A percentile compares a stretch with the other conserved stretches of the same genome.
These are phyloP conservation scores for Orgyia antiqua DNA, from an alignment of 2,888 invertebrate species.

Conservation along the genomic window DNA sequence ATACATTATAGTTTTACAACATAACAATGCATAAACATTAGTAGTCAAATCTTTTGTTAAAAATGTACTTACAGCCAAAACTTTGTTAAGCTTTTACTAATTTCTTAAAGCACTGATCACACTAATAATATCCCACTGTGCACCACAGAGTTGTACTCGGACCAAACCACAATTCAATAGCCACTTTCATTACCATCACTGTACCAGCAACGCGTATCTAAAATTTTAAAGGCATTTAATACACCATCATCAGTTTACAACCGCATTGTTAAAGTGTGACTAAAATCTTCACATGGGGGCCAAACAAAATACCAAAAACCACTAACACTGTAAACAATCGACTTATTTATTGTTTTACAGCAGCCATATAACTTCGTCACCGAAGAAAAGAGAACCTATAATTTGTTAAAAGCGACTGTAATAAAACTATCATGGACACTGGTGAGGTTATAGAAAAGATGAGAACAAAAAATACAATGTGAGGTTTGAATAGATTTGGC, in stretches of 20 bases:
- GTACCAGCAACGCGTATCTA: constrained; percentile 37
- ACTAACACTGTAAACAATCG: constrained; percentile 64
- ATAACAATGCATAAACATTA: constrained; percentile 21
- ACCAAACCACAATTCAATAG: constrained; percentile 35
- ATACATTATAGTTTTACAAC: constrained; percentile 14
- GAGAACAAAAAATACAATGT: constrained; percentile 43
- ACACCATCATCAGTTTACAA: constrained; percentile 54
- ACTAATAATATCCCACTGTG: constrained; percentile 41
- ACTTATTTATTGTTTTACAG: constrained; percentile 73
- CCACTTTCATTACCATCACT: constrained; percentile 40
- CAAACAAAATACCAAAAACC: constrained; percentile 38
- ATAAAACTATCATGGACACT: constrained; percentile 70
- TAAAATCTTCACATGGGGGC: constrained; percentile 59
- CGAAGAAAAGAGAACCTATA: constrained; percentile 53
- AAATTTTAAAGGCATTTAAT: constrained; percentile 46
- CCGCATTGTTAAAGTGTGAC: constrained; percentile 39
- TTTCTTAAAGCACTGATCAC: constrained; percentile 34
- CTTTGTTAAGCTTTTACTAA: constrained; percentile 41
- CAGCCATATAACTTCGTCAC: constrained; percentile 63
- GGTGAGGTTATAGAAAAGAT: constrained; percentile 17
- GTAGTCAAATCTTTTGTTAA: constrained; percentile 14
- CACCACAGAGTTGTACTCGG: constrained; percentile 18
- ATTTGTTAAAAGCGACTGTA: constrained; percentile 61
- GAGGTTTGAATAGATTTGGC: constrained; percentile 54
- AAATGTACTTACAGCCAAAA: constrained; percentile 27